Evolutionary conservation across 2,888 invertebrate species (phyloP), one percentile per base, ranked within the genome.

Genomic region (Drosophila mercatorum): DNA sequence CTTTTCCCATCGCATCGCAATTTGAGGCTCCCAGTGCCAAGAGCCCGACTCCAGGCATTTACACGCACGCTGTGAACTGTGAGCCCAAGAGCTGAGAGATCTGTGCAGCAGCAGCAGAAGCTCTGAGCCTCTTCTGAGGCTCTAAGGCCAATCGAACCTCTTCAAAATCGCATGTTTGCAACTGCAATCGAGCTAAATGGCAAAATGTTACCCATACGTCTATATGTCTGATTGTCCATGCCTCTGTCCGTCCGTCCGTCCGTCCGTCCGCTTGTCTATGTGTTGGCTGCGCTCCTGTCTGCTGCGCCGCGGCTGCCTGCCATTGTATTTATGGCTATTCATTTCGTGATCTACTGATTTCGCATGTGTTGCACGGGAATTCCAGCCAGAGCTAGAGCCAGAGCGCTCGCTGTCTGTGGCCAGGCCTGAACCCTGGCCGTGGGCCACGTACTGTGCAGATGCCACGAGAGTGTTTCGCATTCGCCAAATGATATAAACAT

Each of bases 81-180:
- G 40, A 58, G 65, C 55, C 59, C 55, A 7, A 36, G 36, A 55
- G 60, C 49, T 38, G 31, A 53, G 52, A 53, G 26, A 38, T 53
- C 26, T 53, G 52, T 38, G 22, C 36, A 52, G 36, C 52, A 55
- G 36, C 34, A 49, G 52, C 7, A 55, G 62, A 38, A 52, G 72
- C 62, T 49, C 85, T 55, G 59, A 67, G 22, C 22, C 22, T 22
- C 22, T 22, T 22, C 68, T 56, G 56, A 38, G 53, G 57, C 70
- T 67, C 58, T 65, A 55, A 59, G 71, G 90, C 87, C 90, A 90
- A 88, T 84, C 84, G 90, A 90, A 78, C 89, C 84, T 74, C 90
- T 90, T 90, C 84, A 90, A 88, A 89, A 85, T 85, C 84, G 84
- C 89, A 85, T 90, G 84, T 89, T 90, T 89, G 89, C 78, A 90